A percentile compares a stretch with the other conserved stretches of the same genome.
Conservation (phyloP, 2,888 invertebrate genomes). For the Pyrocoelia pectoralis region DNA sequence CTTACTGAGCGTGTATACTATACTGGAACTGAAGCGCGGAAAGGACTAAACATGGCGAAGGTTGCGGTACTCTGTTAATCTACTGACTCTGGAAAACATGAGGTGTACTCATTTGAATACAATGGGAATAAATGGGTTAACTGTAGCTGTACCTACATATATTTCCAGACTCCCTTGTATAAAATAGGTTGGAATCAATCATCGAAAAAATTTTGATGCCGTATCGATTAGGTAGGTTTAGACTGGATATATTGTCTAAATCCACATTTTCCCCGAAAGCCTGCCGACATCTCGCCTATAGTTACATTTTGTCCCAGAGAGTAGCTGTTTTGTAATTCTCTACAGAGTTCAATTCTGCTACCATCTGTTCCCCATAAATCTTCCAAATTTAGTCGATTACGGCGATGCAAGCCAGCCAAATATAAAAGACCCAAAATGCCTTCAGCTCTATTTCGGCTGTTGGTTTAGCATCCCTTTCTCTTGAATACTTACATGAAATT, state of each 20-base stretch:
- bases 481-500: background rate
- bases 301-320: conserved; percentile 11
- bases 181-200: background rate
- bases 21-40: too few relatives aligned
- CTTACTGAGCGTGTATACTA: too few relatives aligned
- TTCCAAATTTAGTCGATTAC: conserved; percentile 5
- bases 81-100: too few relatives aligned
- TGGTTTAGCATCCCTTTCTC: conserved; percentile 5
- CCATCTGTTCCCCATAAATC: conserved; percentile 8
- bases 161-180: conserved; percentile 3
- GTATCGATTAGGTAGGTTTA: background rate
- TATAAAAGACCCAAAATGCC: conserved; percentile 3
- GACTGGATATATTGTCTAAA: background rate
- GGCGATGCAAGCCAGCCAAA: conserved; percentile 11
- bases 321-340: background rate
- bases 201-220: conserved; percentile 3
- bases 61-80: too few relatives aligned
- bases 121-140: background rate
- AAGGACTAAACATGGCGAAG: too few relatives aligned
- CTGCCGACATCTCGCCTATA: conserved; percentile 8
- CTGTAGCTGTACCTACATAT: too few relatives aligned
- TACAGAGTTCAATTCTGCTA: conserved; percentile 4
- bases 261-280: conserved; percentile 1
- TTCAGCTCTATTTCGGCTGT: conserved; percentile 6
- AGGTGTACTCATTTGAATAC: conserved; percentile 1